Conservation (phyloP, 2,888 invertebrate genomes). For the Trichogramma dendrolimi region DNA sequence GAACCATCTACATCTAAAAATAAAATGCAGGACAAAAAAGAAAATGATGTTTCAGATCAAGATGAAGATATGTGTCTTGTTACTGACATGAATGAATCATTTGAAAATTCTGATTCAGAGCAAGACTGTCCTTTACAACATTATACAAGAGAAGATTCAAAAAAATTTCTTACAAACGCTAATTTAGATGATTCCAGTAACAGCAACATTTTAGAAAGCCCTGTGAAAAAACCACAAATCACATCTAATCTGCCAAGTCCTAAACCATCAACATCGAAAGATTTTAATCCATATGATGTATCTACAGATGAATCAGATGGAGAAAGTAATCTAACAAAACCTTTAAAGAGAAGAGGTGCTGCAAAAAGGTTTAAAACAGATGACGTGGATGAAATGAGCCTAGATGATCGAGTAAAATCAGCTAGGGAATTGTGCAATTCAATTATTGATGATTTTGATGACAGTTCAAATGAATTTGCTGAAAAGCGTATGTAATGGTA, state of each 20-base stretch:
- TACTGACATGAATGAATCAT: conserved; percentile 8
- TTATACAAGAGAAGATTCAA: conserved; percentile 36
- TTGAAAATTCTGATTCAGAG: conserved; percentile 35
- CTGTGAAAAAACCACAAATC: conserved; percentile 11
- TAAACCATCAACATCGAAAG: neutral
- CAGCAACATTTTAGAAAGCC: conserved; percentile 11
- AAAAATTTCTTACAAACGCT: conserved; percentile 28
- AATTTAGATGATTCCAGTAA: conserved; percentile 22
- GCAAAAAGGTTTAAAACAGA: neutral
- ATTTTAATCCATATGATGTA: conserved; percentile 10
- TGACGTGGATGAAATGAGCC: neutral
- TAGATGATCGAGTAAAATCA: conserved; percentile 2
- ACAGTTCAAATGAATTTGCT: conserved; percentile 29
- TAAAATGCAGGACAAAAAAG: neutral
- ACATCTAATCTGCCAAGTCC: neutral
- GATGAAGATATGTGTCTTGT: conserved; percentile 9
- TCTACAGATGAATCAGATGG: conserved; percentile 22
- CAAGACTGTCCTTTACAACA: conserved; percentile 38
- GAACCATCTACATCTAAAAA: conserved; percentile 5
- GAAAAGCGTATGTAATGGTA: conserved; percentile 22
- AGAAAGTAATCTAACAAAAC: conserved; percentile 20
- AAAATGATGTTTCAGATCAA: conserved; percentile 2
- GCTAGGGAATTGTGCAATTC: conserved; percentile 27
- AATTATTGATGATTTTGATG: conserved; percentile 34
- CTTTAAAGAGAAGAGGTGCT: conserved; percentile 4